Percentiles rank a stretch among this genome's conserved stretches.
phyloP scores from a whole-genome alignment of 1,140 invertebrate genomes.

The Belonocnema kinseyi region DNA sequence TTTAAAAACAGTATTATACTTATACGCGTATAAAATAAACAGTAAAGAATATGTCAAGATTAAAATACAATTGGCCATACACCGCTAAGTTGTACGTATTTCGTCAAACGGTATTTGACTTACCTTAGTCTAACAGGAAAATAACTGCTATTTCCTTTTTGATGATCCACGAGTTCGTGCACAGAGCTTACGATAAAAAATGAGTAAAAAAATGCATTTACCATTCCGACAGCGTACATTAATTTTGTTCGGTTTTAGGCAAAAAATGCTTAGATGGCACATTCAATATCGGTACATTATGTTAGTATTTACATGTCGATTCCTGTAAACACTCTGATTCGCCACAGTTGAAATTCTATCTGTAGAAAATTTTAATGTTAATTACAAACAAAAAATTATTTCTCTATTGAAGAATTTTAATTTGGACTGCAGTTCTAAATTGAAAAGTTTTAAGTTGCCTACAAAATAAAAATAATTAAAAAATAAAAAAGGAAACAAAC shows the following conservation, averaged over 20 bases:
- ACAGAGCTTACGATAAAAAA: background rate
- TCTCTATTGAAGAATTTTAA: background rate
- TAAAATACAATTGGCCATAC: conserved; percentile 15
- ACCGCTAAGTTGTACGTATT: conserved; percentile 10
- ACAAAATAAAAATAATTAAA: too few relatives aligned
- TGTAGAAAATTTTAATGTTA: background rate
- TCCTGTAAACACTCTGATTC: conserved; percentile 44
- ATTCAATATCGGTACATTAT: conserved; percentile 47
- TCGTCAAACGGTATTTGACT: conserved; percentile 1
- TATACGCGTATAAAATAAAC: conserved; percentile 9
- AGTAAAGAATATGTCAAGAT: background rate
- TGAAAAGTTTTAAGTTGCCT: too few relatives aligned
- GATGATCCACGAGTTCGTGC: background rate
- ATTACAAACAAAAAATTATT: background rate
- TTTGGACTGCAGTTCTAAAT: too few relatives aligned
- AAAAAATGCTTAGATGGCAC: conserved; percentile 58
- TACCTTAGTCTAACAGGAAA: conserved; percentile 13
- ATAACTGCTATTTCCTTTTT: conserved; percentile 6
- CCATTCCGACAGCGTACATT: conserved; percentile 1
- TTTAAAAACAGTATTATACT: background rate
- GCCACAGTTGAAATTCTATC: conserved; percentile 10
- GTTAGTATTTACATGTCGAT: conserved; percentile 53
- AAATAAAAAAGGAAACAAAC: too few relatives aligned
- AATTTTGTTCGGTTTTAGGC: conserved; percentile 7
- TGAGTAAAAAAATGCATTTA: conserved; percentile 22